Percentiles rank a stretch among this genome's conserved stretches.
Conservation (phyloP, 53 echinoderm and acorn worm genomes). For the Luidia sarsii region DNA sequence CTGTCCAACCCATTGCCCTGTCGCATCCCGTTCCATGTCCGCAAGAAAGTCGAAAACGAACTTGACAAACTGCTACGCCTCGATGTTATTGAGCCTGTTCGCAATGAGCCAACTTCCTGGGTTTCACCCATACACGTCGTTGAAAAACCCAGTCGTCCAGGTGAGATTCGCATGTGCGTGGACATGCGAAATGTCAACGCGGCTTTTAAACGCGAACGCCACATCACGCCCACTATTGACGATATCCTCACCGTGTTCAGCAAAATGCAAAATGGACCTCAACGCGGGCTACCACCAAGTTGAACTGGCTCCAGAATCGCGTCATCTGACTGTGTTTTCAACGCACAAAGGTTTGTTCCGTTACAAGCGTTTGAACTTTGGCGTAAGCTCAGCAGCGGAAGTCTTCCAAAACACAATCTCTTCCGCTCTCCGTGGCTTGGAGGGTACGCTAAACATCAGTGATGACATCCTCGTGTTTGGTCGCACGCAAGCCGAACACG, state of each 20-base stretch:
- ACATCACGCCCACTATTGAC: constrained; percentile 66
- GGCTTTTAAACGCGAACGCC: constrained; percentile 31
- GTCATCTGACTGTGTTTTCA: constrained; percentile 25
- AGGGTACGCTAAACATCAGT: constrained; percentile 22
- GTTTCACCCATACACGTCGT: constrained; percentile 63
- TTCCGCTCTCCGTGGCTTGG: constrained; percentile 50
- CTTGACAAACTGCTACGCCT: constrained; percentile 43
- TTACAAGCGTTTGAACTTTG: constrained; percentile 63
- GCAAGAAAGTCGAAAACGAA: constrained; percentile 59
- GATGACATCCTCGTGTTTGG: constrained; percentile 27
- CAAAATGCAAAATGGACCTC: constrained; percentile 72
- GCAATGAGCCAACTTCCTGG: constrained; percentile 62
- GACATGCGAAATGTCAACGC: constrained; percentile 48
- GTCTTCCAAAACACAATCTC: constrained; percentile 67
- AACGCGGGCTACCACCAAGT: constrained; percentile 84
- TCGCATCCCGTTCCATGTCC: constrained; percentile 68
- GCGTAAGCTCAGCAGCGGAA: constrained; percentile 67
- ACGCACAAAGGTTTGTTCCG: constrained; percentile 51
- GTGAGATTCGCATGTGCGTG: constrained; percentile 54
- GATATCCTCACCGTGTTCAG: constrained; percentile 62
- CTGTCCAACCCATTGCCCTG: constrained; percentile 64
- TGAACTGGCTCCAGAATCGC: constrained; percentile 21
- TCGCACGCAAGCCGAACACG: constrained; percentile 49
- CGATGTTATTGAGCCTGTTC: constrained; percentile 74
- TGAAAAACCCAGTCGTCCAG: constrained; percentile 39